Evolutionary conservation across 2,113 vertebrate genomes (phyloP).

Genomic region (Toxotes jaculatrix): DNA sequence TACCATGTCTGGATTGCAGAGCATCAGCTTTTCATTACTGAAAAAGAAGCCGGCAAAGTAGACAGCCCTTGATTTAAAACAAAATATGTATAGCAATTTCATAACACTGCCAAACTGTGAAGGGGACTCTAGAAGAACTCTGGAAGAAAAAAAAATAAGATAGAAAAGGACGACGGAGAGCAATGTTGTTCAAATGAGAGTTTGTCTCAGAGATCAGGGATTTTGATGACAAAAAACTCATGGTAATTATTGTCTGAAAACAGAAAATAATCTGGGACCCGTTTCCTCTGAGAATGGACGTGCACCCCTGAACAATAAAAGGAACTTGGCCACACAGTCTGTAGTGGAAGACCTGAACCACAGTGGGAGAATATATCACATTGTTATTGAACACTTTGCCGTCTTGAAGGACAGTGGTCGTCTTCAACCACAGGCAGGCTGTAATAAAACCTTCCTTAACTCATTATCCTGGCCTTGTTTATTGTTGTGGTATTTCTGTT

Average conservation of each 20-base stretch:
- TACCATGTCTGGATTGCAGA: too few relatives aligned
- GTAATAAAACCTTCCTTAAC: neutral
- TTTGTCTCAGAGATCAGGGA: neutral
- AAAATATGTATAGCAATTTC: too few relatives aligned
- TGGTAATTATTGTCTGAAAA: neutral
- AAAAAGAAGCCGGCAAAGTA: too few relatives aligned
- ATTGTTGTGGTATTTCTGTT: too few relatives aligned
- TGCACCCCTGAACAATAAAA: neutral
- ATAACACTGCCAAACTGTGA: too few relatives aligned
- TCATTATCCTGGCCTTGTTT: neutral
- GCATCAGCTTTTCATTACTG: too few relatives aligned
- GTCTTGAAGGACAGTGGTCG: too few relatives aligned
- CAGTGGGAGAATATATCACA: neutral
- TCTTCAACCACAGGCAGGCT: neutral
- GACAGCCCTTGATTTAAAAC: too few relatives aligned
- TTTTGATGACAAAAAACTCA: neutral
- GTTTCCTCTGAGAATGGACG: too few relatives aligned
- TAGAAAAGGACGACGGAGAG: neutral
- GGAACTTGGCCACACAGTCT: neutral
- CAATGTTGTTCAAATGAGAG: neutral
- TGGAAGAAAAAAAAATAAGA: neutral
- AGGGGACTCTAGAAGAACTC: too few relatives aligned
- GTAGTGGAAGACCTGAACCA: neutral
- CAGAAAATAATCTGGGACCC: neutral
- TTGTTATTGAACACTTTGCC: neutral